A percentile compares a stretch with the other conserved stretches of the same genome.
These are phyloP conservation scores for Sceliomorpha sp. DNA, from an alignment of 2,888 invertebrate species.

Conservation along the genomic window DNA sequence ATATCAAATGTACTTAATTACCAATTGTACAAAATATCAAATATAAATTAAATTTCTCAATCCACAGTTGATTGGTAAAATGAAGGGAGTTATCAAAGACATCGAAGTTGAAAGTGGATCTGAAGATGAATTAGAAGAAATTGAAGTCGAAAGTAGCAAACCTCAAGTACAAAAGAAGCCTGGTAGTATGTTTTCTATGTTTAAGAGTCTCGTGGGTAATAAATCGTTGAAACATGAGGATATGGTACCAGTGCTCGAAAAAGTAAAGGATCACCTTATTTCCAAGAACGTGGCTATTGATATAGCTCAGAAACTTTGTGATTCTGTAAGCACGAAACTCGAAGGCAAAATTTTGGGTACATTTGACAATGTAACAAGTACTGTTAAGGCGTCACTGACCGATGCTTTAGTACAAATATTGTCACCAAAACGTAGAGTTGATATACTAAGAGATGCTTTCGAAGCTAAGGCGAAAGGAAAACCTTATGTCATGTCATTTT, in stretches of 20 bases:
- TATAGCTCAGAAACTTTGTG: constrained; percentile 95
- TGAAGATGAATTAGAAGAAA: constrained; percentile 84
- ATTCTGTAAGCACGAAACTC: constrained; percentile 93
- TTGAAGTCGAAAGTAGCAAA: constrained; percentile 66
- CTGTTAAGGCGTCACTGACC: constrained; percentile 92
- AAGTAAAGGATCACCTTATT: constrained; percentile 97
- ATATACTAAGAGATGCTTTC: constrained; percentile 96
- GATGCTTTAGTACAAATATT: constrained; percentile 96
- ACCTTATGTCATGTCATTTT: constrained; percentile 98
- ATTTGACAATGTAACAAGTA: constrained; percentile 94
- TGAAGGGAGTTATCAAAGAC: constrained; percentile 91
- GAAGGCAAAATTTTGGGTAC: constrained; percentile 97
- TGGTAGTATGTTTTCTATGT: constrained; percentile 90
- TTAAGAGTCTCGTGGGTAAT: constrained; percentile 92
- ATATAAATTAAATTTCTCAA: constrained; percentile 14
- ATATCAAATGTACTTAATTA: neutral
- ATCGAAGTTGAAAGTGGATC: constrained; percentile 89
- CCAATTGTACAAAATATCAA: constrained; percentile 1
- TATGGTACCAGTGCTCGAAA: constrained; percentile 93
- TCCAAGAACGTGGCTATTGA: constrained; percentile 98
- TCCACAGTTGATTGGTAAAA: constrained; percentile 88
- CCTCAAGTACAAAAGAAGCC: constrained; percentile 71
- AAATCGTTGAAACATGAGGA: constrained; percentile 91
- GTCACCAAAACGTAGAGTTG: constrained; percentile 96
- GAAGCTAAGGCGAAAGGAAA: constrained; percentile 91